phyloP scores from a whole-genome alignment of 2,888 invertebrate species.

The Pseudococcus jackbeardsleyi region DNA sequence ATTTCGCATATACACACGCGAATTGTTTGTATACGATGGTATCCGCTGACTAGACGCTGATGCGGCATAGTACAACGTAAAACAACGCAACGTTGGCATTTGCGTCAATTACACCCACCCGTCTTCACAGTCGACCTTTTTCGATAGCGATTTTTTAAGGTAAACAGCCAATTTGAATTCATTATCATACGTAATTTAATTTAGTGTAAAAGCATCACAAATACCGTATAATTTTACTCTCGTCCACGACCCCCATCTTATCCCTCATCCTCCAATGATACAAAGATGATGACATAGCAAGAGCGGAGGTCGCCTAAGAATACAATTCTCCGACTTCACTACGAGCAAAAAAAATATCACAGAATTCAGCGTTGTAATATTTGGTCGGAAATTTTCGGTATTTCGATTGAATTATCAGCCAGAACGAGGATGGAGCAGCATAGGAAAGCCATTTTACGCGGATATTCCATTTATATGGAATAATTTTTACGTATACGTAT shows the following conservation, averaged over 20 bases:
- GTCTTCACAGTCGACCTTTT: conserved; percentile 2
- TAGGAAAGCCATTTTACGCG: background rate
- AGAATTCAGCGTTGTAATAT: background rate
- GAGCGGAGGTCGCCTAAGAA: background rate
- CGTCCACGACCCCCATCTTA: background rate
- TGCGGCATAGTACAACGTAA: background rate
- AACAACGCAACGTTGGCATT: background rate
- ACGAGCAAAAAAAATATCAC: background rate
- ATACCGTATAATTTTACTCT: conserved; percentile 32
- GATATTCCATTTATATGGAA: background rate
- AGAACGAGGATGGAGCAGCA: background rate
- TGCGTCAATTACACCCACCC: conserved; percentile 31
- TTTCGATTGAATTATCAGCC: background rate
- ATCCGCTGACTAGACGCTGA: background rate
- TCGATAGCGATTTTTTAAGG: conserved; percentile 57
- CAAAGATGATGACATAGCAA: background rate
- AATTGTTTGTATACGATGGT: background rate
- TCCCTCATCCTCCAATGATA: background rate
- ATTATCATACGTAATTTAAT: conserved; percentile 62
- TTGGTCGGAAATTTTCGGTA: conserved; percentile 20
- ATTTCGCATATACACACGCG: background rate
- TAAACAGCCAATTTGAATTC: conserved; percentile 61
- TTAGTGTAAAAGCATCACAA: conserved; percentile 58
- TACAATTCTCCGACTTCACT: background rate
- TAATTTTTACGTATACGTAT: conserved; percentile 32